phyloP scores from a whole-genome alignment of 2,888 invertebrate species.

The Chamaedrilus cognettii region DNA sequence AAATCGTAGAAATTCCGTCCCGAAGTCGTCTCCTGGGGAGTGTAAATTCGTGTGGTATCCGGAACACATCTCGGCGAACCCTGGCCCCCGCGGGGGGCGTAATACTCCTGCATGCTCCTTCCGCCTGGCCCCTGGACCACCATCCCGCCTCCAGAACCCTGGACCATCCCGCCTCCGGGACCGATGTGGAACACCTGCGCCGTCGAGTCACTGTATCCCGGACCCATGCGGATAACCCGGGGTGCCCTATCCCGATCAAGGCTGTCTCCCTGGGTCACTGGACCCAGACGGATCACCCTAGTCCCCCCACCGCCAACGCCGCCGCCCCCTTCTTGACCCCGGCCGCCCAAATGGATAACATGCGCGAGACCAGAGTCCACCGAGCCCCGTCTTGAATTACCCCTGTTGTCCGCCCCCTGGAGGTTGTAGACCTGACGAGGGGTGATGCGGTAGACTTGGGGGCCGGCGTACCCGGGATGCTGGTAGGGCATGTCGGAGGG shows the following conservation, averaged over 20 bases:
- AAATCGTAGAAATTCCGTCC: neutral
- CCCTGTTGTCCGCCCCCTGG: neutral
- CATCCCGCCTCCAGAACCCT: neutral
- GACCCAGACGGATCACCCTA: neutral
- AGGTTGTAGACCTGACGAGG: slow-evolving; percentile 15
- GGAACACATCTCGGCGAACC: neutral
- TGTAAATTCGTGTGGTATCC: neutral
- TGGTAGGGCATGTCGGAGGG: neutral
- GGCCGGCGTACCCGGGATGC: neutral
- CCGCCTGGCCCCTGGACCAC: slow-evolving; percentile 16
- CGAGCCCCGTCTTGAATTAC: neutral
- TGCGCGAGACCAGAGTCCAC: slow-evolving; percentile 10
- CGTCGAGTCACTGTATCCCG: neutral
- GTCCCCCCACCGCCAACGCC: neutral
- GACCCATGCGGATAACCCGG: slow-evolving; percentile 9
- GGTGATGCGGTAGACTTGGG: slow-evolving; percentile 2
- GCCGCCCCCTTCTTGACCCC: slow-evolving; percentile 1
- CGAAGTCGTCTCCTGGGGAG: neutral
- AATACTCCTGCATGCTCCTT: slow-evolving; percentile 1
- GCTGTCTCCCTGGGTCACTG: neutral
- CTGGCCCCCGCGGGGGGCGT: neutral
- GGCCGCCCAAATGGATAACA: slow-evolving; percentile 3
- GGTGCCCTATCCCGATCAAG: neutral
- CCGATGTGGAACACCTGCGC: slow-evolving; percentile 1
- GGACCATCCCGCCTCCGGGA: neutral